A percentile compares a stretch with the other conserved stretches of the same genome.
Evolutionary conservation across 1,140 invertebrate species (phyloP).

Genomic region (Drosophila kanapiae): DNA sequence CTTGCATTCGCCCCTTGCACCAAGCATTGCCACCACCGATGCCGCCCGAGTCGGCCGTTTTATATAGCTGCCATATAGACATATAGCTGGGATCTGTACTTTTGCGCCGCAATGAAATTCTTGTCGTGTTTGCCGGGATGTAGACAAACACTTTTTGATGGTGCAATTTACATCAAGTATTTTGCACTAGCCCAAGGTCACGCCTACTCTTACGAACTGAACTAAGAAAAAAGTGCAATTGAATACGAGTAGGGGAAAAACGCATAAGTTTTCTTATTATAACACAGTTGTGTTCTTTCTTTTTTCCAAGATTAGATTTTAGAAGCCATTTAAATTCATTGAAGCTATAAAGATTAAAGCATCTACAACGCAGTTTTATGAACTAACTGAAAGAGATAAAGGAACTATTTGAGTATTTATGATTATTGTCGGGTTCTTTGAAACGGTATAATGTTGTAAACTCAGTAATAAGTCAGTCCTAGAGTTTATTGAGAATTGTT

Average conservation of each 20-base stretch:
- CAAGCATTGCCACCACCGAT: not conserved
- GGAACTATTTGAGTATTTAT: not conserved
- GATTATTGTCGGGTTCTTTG: not conserved
- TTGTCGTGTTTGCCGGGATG: constrained; percentile 38
- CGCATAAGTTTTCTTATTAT: not conserved
- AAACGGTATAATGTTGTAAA: not conserved
- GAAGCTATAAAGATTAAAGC: constrained; percentile 8
- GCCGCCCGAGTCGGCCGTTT: constrained; percentile 8
- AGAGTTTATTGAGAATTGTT: not conserved
- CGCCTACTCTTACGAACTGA: not conserved
- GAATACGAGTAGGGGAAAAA: not conserved
- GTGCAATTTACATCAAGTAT: constrained; percentile 52
- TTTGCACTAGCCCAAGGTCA: constrained; percentile 44
- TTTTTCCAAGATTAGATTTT: not conserved
- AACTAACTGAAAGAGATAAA: not conserved
- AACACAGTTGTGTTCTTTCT: not conserved
- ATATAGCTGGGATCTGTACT: constrained; percentile 46
- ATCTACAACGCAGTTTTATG: not conserved
- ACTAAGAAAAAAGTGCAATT: constrained; percentile 33
- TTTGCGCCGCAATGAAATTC: constrained; percentile 51
- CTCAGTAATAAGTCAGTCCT: not conserved
- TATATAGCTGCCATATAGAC: constrained; percentile 56
- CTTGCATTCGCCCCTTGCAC: not conserved
- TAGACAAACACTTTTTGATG: constrained; percentile 51
- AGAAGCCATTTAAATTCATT: not conserved